A percentile compares a stretch with the other conserved stretches of the same genome.
Evolutionary conservation across 2,888 invertebrate genomes (phyloP).

Genomic region (Cyrtodaria siliqua): DNA sequence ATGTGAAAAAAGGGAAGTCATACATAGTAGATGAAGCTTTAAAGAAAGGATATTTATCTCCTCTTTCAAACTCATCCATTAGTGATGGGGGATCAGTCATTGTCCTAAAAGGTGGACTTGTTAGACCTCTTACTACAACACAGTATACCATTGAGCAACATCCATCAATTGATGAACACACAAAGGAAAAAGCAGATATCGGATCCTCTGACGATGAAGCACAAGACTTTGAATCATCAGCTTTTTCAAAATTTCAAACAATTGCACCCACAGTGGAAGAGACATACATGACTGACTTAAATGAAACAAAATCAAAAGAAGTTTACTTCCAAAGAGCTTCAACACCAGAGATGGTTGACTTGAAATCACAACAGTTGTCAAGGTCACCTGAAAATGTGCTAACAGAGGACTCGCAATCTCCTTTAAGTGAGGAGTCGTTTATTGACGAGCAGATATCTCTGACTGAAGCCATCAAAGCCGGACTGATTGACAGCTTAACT

Average conservation of each 20-base stretch:
- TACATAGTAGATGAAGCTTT: constrained; percentile 93
- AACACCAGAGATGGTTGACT: constrained; percentile 4
- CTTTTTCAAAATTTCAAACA: too few relatives aligned
- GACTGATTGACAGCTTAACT: constrained; percentile 82
- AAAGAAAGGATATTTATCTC: constrained; percentile 84
- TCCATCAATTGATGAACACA: neutral
- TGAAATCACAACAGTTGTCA: too few relatives aligned
- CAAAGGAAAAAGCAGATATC: neutral
- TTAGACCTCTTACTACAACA: constrained; percentile 27
- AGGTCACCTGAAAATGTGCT: neutral
- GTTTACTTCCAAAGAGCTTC: constrained; percentile 12
- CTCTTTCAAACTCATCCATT: constrained; percentile 75
- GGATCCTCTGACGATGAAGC: neutral
- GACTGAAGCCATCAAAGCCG: constrained; percentile 72
- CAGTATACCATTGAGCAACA: constrained; percentile 25
- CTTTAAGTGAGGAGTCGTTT: neutral
- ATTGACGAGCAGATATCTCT: constrained; percentile 11
- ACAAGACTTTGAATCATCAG: too few relatives aligned
- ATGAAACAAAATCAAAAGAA: too few relatives aligned
- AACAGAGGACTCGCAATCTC: neutral
- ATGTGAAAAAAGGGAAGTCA: constrained; percentile 88
- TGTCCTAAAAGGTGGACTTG: constrained; percentile 73
- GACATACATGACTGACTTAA: neutral
- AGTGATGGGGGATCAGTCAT: constrained; percentile 72
- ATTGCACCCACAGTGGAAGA: neutral